These are phyloP conservation scores for Phodopus roborovskii DNA, from an alignment of 2,113 vertebrate genomes.

Conservation along the genomic window DNA sequence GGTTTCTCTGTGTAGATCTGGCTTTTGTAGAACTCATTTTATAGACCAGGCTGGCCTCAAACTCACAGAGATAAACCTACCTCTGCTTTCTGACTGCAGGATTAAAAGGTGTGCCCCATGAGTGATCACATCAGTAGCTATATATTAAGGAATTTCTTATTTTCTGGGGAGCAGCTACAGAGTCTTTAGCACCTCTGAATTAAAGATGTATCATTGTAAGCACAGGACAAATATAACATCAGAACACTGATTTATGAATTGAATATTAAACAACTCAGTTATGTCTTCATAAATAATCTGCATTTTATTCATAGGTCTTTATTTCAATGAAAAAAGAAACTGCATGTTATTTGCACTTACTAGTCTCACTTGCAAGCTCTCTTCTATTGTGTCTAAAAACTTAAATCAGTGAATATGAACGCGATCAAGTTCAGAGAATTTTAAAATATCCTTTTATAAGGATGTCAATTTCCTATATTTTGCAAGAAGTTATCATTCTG, in stretches of 20 bases:
- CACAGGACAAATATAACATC: conserved; percentile 65
- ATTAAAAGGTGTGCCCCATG: not conserved
- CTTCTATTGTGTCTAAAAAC: not conserved
- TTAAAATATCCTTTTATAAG: not conserved
- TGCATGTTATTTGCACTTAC: not conserved
- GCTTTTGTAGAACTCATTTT: not conserved
- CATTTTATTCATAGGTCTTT: conserved; percentile 52
- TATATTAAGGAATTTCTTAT: conserved; percentile 83
- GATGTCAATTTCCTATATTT: not conserved
- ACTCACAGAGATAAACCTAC: not conserved
- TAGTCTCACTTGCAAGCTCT: not conserved
- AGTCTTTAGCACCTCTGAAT: conserved; percentile 70
- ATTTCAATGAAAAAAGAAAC: conserved; percentile 49
- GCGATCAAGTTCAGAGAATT: not conserved
- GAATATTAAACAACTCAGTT: conserved; percentile 62
- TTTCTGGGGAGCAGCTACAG: conserved; percentile 80
- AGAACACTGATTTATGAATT: conserved; percentile 72
- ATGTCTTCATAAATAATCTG: conserved; percentile 60
- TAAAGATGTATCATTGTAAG: conserved; percentile 80
- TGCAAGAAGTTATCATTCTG: not conserved
- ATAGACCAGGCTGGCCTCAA: not conserved
- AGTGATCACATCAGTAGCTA: conserved; percentile 14
- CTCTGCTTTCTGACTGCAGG: not conserved
- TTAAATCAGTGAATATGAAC: not conserved
- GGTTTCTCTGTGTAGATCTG: not conserved